Percentiles rank a stretch among this genome's conserved stretches.
These are phyloP conservation scores for Platorchestia sp. DNA, from an alignment of 1,140 invertebrate genomes.

Conservation along the genomic window DNA sequence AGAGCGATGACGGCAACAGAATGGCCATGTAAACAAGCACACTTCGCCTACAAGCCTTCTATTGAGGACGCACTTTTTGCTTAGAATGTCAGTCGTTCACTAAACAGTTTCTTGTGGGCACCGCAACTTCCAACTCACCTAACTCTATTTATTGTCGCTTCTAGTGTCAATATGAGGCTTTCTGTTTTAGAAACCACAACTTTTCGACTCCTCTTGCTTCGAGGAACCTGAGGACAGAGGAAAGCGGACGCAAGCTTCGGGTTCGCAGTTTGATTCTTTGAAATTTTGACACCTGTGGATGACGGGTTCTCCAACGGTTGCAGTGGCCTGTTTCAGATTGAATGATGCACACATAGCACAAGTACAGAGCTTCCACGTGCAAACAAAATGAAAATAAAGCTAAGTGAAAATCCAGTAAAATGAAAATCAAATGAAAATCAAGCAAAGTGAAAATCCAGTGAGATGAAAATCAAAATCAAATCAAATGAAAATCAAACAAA, in stretches of 20 bases:
- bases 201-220: background rate
- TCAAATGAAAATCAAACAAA: too few species aligned
- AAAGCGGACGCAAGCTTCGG: background rate
- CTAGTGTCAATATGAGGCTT: background rate
- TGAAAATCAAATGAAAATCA: too few species aligned
- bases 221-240: background rate
- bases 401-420: too few species aligned
- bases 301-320: background rate
- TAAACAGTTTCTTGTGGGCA: background rate
- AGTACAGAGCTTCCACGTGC: too few species aligned
- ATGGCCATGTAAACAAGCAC: background rate
- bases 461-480: too few species aligned
- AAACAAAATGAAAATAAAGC: too few species aligned
- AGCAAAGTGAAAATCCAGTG: too few species aligned
- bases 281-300: background rate
- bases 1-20: background rate
- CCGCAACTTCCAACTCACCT: background rate
- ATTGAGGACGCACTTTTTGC: background rate
- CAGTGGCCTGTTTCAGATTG: background rate
- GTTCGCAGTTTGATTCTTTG: background rate
- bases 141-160: constrained; percentile 9
- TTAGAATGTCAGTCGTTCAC: background rate
- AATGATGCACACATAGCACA: too few species aligned
- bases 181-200: background rate
- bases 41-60: background rate